These are phyloP conservation scores for Uria aalge DNA, from an alignment of 2,113 vertebrate species.

Conservation along the genomic window DNA sequence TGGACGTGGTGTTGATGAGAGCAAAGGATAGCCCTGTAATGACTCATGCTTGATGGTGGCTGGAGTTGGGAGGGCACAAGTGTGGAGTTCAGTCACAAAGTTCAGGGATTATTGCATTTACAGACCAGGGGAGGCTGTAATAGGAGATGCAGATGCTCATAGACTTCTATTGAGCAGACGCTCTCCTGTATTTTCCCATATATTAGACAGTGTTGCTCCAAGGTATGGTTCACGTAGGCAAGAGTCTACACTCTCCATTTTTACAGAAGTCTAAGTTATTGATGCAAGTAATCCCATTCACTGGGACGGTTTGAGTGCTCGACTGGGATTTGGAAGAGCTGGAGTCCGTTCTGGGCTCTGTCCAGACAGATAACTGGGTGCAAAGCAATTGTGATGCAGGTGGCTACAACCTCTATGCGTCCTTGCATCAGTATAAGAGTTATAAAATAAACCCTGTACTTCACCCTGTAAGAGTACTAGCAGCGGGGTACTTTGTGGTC, in stretches of 20 bases:
- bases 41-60: neutral
- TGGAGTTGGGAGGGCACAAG: neutral
- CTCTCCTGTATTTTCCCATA: neutral
- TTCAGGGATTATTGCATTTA: neutral
- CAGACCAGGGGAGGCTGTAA: neutral
- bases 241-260: neutral
- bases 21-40: neutral
- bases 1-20: neutral
- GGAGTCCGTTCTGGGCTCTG: neutral
- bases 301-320: neutral
- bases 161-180: neutral
- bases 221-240: accelerated
- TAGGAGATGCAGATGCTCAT: neutral
- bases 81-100: neutral
- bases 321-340: neutral
- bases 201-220: neutral
- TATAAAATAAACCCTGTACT: neutral
- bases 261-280: neutral
- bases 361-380: neutral
- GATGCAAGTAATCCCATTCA: neutral
- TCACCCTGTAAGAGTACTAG: neutral
- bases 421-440: neutral
- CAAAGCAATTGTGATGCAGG: neutral
- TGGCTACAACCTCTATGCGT: accelerated
- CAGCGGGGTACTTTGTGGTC: neutral